Percentiles rank a stretch among this genome's conserved stretches.
Evolutionary conservation across 2,113 vertebrate species (phyloP).

Genomic region (Haplochromis vanheusdeni): DNA sequence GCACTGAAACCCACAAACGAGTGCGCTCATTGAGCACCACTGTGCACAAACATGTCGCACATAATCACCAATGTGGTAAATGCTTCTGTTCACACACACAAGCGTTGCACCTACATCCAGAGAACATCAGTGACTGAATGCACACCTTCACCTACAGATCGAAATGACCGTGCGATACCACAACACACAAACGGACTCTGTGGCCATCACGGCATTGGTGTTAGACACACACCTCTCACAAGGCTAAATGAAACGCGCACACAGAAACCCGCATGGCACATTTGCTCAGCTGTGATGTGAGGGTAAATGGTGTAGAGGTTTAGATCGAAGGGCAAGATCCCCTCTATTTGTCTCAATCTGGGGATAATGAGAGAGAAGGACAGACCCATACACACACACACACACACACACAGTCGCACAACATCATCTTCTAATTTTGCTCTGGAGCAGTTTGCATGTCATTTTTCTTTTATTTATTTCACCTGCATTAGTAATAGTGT

Average conservation of each 20-base stretch:
- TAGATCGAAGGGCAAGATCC: slow-evolving; percentile 41
- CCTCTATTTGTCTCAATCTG: slow-evolving; percentile 59
- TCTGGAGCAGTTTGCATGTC: slow-evolving; percentile 11
- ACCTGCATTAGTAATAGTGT: slow-evolving; percentile 2
- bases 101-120: background rate
- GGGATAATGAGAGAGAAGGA: slow-evolving; percentile 50
- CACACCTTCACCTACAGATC: background rate
- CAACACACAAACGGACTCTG: background rate
- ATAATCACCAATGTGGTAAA: slow-evolving; percentile 6
- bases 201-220: background rate
- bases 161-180: background rate
- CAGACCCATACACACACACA: background rate
- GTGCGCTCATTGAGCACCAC: background rate
- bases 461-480: slow-evolving; percentile 34
- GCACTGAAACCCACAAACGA: background rate
- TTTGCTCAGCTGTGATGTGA: slow-evolving; percentile 4
- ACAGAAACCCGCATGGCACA: background rate
- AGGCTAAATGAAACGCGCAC: background rate
- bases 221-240: background rate
- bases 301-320: slow-evolving; percentile 40
- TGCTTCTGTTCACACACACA: background rate
- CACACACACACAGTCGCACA: background rate
- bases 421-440: background rate
- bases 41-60: background rate
- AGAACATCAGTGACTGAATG: background rate